These are phyloP conservation scores for Pollenia griseotomentosa DNA, from an alignment of 2,888 invertebrate genomes.

Conservation along the genomic window DNA sequence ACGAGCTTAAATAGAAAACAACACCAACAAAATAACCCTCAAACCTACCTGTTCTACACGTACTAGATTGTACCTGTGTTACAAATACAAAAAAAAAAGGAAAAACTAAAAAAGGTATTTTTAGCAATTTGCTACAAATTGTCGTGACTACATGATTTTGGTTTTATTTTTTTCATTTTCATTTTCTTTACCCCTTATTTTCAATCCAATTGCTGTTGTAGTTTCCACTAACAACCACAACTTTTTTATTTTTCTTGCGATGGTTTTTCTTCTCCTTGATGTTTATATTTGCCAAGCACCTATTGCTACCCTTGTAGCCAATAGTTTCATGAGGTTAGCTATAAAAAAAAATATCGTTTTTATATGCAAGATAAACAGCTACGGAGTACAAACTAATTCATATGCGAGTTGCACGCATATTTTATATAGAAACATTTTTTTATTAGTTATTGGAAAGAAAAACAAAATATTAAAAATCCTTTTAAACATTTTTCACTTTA, in stretches of 20 bases:
- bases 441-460: constrained; percentile 41
- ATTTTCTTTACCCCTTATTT: constrained; percentile 45
- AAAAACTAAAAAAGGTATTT: constrained; percentile 2
- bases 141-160: constrained; percentile 72
- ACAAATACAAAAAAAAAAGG: background rate
- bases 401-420: constrained; percentile 71
- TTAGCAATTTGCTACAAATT: constrained; percentile 67
- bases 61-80: background rate
- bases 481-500: constrained; percentile 36
- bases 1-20: constrained; percentile 32
- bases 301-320: constrained; percentile 49
- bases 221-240: constrained; percentile 5
- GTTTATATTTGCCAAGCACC: background rate
- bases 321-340: constrained; percentile 36
- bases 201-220: constrained; percentile 6
- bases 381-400: constrained; percentile 52
- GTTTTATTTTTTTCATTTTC: constrained; percentile 24
- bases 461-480: constrained; percentile 36
- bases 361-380: background rate
- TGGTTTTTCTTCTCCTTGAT: constrained; percentile 11
- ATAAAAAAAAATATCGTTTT: constrained; percentile 5
- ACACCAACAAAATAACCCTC: constrained; percentile 21
- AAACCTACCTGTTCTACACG: background rate
- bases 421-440: constrained; percentile 25
- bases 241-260: constrained; percentile 10